phyloP scores from a whole-genome alignment of 1,140 invertebrate species.

The Drosophila nigromelanica region DNA sequence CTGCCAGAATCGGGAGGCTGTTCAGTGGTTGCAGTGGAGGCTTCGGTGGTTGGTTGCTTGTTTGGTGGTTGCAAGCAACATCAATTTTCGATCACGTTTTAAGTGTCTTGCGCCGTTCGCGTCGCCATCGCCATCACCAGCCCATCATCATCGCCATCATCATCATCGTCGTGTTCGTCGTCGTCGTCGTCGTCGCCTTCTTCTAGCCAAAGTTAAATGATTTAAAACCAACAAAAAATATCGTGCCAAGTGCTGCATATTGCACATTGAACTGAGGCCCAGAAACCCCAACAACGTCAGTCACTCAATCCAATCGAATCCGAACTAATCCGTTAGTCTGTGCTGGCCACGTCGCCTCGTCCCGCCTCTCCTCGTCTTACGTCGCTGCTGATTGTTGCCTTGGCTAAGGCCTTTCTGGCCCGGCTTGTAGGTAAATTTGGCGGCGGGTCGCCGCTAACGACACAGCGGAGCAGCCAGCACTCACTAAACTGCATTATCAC shows the following conservation, averaged over 20 bases:
- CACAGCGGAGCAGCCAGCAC: conserved; percentile 44
- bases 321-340: conserved; percentile 70
- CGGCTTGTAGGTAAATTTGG: conserved; percentile 47
- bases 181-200: conserved; percentile 45
- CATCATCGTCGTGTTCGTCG: conserved; percentile 29
- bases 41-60: conserved; percentile 49
- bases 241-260: conserved; percentile 81
- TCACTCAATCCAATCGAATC: conserved; percentile 63
- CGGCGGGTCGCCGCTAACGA: conserved; percentile 19
- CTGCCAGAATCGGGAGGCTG: conserved; percentile 53
- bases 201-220: conserved; percentile 77
- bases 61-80: conserved; percentile 61
- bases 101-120: conserved; percentile 78
- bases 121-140: conserved; percentile 41
- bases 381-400: conserved; percentile 41
- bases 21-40: conserved; percentile 38
- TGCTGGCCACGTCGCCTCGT: conserved; percentile 56
- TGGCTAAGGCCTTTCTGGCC: conserved; percentile 3
- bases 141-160: conserved; percentile 39
- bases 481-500: conserved; percentile 82
- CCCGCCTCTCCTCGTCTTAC: conserved; percentile 7
- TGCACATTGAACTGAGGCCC: conserved; percentile 53
- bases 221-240: conserved; percentile 82
- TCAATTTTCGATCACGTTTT: conserved; percentile 82
- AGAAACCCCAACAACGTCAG: conserved; percentile 56